Evolutionary conservation across 2,797 vertebrate species (phyloP).

Genomic region (Anguilla pacifica): DNA sequence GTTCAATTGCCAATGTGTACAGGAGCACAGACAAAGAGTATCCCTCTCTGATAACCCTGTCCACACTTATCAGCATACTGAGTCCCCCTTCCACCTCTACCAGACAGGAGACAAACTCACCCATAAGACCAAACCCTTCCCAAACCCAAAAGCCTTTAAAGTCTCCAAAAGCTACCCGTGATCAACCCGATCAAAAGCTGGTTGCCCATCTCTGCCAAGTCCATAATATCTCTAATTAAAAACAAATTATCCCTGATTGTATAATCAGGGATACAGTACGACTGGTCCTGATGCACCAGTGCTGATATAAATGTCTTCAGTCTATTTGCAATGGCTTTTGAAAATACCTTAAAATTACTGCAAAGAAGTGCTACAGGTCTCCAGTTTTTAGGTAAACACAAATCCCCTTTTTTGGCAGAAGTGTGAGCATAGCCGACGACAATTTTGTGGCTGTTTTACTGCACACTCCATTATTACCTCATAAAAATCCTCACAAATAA

Average conservation of each 20-base stretch:
- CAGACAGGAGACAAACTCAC: too few relatives aligned
- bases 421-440: not conserved
- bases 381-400: not conserved
- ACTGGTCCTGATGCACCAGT: too few relatives aligned
- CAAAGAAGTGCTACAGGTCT: not conserved
- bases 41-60: not conserved
- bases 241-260: not conserved
- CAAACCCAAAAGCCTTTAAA: not conserved
- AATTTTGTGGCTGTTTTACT: not conserved
- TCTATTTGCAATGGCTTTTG: not conserved
- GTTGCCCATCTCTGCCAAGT: not conserved
- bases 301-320: not conserved
- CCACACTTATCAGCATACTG: not conserved
- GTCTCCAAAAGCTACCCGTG: not conserved
- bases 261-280: too few relatives aligned
- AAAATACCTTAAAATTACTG: not conserved
- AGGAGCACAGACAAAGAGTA: not conserved
- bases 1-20: not conserved
- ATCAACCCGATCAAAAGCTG: not conserved
- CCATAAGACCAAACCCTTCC: too few relatives aligned
- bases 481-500: not conserved
- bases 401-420: not conserved
- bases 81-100: not conserved
- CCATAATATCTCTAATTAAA: not conserved
- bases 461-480: not conserved